A percentile compares a stretch with the other conserved stretches of the same genome.
These are phyloP conservation scores for Achatina immaculata DNA, from an alignment of 1,140 invertebrate species.

Conservation along the genomic window DNA sequence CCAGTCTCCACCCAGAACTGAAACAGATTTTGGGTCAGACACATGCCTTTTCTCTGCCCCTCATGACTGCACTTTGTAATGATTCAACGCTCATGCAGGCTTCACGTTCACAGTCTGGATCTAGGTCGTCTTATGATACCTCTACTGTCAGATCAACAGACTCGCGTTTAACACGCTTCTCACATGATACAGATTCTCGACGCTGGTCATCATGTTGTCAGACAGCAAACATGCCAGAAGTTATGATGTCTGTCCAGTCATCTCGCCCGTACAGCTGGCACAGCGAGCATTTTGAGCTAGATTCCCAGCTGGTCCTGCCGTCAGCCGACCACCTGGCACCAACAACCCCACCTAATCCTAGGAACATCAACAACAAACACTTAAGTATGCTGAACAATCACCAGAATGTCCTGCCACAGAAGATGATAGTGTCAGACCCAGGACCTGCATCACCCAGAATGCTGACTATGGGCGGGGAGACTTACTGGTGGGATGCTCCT, in stretches of 20 bases:
- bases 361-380: slow-evolving; percentile 36
- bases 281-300: slow-evolving; percentile 66
- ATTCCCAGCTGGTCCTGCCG: slow-evolving; percentile 36
- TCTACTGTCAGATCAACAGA: slow-evolving; percentile 61
- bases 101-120: slow-evolving; percentile 45
- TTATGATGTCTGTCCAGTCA: slow-evolving; percentile 51
- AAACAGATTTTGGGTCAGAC: slow-evolving; percentile 60
- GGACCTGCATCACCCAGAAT: slow-evolving; percentile 37
- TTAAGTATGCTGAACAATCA: slow-evolving; percentile 52
- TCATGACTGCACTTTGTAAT: slow-evolving; percentile 65
- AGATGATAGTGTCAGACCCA: slow-evolving; percentile 47
- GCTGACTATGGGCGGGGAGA: background rate
- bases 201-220: slow-evolving; percentile 61
- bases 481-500: slow-evolving; percentile 36
- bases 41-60: slow-evolving; percentile 59
- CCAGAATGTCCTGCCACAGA: slow-evolving; percentile 56
- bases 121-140: slow-evolving; percentile 57
- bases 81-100: slow-evolving; percentile 58
- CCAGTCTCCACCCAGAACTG: slow-evolving; percentile 63
- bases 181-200: slow-evolving; percentile 59
- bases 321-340: slow-evolving; percentile 18
- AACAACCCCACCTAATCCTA: slow-evolving; percentile 28
- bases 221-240: slow-evolving; percentile 37
- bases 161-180: slow-evolving; percentile 53
- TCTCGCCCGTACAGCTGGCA: slow-evolving; percentile 67